Base-by-base conservation (phyloP, 2,888 invertebrate genomes). In the Danaus chrysippus region DNA sequence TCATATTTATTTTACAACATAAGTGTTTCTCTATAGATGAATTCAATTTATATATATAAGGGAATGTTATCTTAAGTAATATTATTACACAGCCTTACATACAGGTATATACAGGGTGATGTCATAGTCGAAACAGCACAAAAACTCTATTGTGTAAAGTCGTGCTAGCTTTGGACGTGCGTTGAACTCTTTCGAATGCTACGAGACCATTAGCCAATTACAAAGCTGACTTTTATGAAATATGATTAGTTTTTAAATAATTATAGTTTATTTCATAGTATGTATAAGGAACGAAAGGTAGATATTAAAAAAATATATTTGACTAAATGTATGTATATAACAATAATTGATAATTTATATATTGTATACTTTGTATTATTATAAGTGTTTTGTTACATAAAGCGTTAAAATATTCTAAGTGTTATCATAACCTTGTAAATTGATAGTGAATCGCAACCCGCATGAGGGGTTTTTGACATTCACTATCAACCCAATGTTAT, bases 111-210 rank as follows among this genome's bases (percentile, higher is more conserved):
- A 62, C 17, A 59, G 66, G 83, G 74, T 91, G 90, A 91, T 89
- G 90, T 91, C 90, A 91, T 89, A 85, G 79, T 86, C 83, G 82
- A 87, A 88, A 86, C 73, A 74, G 77, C 77, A 80, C 82, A 88
- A 91, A 90, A 91, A 83, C 65, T 76, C 85, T 76, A 88, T 91
- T 91, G 90, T 90, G 83, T 84, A 83, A 81, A 84, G 79, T 87
- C 86, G 88, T 88, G 84, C 84, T 81, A 79, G 84, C 82, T 82
- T 76, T 81, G 78, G 76, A 84, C 86, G 90, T 83, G 81, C 90
- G 85, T 89, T 91, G 90, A 91, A 89, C 90, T 86, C 88, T 84
- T 83, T 84, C 76, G 82, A 83, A 79, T 77, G 82, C 74, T 80
- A 75, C 87, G 84, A 83, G 84, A 81, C 82, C 82, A 84, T 86